Percentiles rank a stretch among this genome's conserved stretches.
phyloP scores from a whole-genome alignment of 2,113 vertebrate genomes.

The Microcebus lehilahytsara region DNA sequence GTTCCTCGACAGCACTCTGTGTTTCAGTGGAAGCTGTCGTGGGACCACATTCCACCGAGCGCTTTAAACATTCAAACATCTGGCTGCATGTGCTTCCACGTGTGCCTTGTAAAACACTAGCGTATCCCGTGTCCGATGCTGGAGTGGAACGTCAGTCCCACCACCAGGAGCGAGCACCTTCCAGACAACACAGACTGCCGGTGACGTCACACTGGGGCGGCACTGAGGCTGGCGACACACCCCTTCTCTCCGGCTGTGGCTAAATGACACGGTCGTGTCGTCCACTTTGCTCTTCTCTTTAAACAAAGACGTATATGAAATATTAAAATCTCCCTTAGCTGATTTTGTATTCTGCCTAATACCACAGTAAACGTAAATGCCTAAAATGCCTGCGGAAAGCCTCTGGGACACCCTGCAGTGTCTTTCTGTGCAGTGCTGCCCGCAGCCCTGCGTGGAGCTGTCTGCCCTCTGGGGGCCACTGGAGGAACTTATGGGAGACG shows the following conservation, averaged over 20 bases:
- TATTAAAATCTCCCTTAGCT: not conserved
- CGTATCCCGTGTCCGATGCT: not conserved
- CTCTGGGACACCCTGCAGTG: not conserved
- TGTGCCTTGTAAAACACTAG: not conserved
- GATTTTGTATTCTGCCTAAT: not conserved
- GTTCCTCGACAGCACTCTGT: accelerated
- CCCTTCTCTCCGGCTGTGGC: not conserved
- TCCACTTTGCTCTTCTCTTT: not conserved
- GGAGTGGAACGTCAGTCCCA: not conserved
- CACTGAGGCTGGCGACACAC: accelerated
- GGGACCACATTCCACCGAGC: not conserved
- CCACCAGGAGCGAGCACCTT: not conserved
- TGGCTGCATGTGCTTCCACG: not conserved
- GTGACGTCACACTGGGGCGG: not conserved
- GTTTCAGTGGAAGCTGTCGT: not conserved
- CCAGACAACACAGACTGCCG: not conserved
- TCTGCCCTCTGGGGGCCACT: not conserved
- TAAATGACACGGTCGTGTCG: no score
- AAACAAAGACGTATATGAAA: not conserved
- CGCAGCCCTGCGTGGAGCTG: not conserved
- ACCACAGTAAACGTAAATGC: not conserved
- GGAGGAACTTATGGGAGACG: not conserved
- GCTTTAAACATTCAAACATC: not conserved
- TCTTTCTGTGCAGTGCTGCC: not conserved
- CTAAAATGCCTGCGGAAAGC: not conserved